Evolutionary conservation across 1,140 invertebrate species (phyloP), one percentile per base, ranked within the genome.

Genomic region (Pogonomyrmex californicus): DNA sequence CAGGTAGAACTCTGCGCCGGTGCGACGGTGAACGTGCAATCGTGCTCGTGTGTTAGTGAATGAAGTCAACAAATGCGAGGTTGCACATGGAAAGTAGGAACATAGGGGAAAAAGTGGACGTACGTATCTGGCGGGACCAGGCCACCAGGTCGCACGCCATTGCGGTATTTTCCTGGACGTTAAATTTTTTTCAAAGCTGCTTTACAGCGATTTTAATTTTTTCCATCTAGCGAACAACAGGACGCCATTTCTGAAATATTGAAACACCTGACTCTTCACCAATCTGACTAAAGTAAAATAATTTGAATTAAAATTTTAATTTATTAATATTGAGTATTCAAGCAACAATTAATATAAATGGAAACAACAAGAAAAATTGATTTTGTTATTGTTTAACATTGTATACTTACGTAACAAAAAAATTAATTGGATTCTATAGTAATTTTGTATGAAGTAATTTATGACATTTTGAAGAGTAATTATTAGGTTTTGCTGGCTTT

Each of bases 111-210:
- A 38, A 73, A 79, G 30, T 62, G 56, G 68, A 38, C n/a, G n/a
- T 79, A 76, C 65, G 75, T 91, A 87, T 86, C 65, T 87, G 86
- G 71, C 23, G 41, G 71, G 65, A 63, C 47, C 58, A 88, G 75
- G 82, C 58, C 68, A 76, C 23, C 73, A 54, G 65, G 62, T 86
- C 41, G 85, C 51, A 86, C 75, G 86, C 38, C 86, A 86, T 76
- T 88, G 88, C 88, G 47, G 85, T 71, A 66, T 68, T 81, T 68
- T 38, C 47, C 68, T 83, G 79, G 68, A 83, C 54, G 75, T 62
- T 33, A n/a, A 23, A 23, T 23, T 30, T 86, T n/a, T 56, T 79
- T 49, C n/a, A 17, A 58, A 47, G n/a, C 14, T 23, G 2, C 12
- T 44, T 10, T 36, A 23, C 23, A 44, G 30, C 44, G 12, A 68